Percentiles rank a stretch among this genome's conserved stretches.
phyloP scores from a whole-genome alignment of 1,140 invertebrate genomes.

The Aporrectodea caliginosa region DNA sequence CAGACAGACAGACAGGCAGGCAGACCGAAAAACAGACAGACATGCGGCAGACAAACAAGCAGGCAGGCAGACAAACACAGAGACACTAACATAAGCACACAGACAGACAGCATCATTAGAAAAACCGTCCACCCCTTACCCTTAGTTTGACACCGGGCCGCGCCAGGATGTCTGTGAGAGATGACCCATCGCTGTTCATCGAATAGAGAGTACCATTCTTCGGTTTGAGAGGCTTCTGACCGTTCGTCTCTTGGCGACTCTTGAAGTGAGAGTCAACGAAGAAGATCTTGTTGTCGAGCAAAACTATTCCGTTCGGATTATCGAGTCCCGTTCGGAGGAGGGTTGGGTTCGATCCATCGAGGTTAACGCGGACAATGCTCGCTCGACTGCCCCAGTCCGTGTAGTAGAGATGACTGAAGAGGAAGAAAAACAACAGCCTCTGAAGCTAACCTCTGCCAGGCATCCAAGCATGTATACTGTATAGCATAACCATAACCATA shows the following conservation, averaged over 20 bases:
- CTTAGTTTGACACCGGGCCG: too few species aligned
- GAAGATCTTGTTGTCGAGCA: slow-evolving; percentile 37
- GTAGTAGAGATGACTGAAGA: slow-evolving; percentile 40
- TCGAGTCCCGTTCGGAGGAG: slow-evolving; percentile 35
- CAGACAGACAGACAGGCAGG: too few species aligned
- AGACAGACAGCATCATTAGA: too few species aligned
- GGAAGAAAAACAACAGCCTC: not conserved
- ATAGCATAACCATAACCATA: too few species aligned
- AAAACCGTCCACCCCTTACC: too few species aligned
- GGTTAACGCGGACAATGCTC: slow-evolving; percentile 33
- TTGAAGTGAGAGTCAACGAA: slow-evolving; percentile 40
- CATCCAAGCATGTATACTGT: too few species aligned
- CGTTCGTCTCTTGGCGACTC: slow-evolving; percentile 23
- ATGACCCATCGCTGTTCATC: not conserved
- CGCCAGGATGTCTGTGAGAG: not conserved
- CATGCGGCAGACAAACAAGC: too few species aligned
- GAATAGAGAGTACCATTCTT: not conserved
- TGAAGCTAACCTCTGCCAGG: too few species aligned
- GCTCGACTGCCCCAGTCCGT: slow-evolving; percentile 42
- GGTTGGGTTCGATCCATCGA: slow-evolving; percentile 38
- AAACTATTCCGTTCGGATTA: slow-evolving; percentile 40
- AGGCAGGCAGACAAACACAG: too few species aligned
- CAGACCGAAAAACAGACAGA: too few species aligned
- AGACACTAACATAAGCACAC: too few species aligned
- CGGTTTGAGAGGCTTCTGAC: too few species aligned